Base-by-base conservation (phyloP, 2,888 invertebrate genomes). In the Protophormia terraenovae region DNA sequence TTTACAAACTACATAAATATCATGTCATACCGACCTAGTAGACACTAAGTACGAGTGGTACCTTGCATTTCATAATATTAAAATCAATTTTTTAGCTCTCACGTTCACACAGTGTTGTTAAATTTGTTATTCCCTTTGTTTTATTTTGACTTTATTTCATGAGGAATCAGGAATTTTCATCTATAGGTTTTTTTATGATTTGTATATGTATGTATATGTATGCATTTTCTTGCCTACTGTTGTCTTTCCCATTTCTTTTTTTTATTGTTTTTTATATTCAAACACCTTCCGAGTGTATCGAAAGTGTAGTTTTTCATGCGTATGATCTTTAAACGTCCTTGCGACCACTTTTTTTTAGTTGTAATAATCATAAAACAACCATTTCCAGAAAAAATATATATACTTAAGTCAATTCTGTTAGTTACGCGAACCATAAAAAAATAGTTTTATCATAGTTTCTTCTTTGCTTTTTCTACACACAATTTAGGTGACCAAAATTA, bases 61-160 rank as follows among this genome's bases (percentile, higher is more conserved):
- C 14, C 66, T 77, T 47, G 60, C 53, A 38, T 80, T 64, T 38
- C 19, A 22, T 38, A n/a, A 69, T 77, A 78, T 81, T 69, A 78
- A 85, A 82, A 78, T 75, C 10, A 71, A 71, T 78, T 69, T 77
- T 76, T 72, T 67, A 45, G 35, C 86, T 88, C 90, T 89, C 90
- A 90, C 90, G 90, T 91, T 91, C 90, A 87, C 90, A 89, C 86
- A 86, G 87, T 89, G 87, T 84, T 87, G 90, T 89, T 90, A 90
- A 90, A 88, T 66, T 27, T 16, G 55, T 22, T 76, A 12, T 45
- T 29, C 32, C 7, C 22, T 10, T 45, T 24, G 66, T 69, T 87
- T 86, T 88, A 87, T 87, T 86, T 88, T 90, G 88, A 88, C 88
- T 88, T 88, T 77, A 85, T 87, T 86, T 82, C 84, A 86, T 83